Conservation (phyloP, 2,888 invertebrate species). For the Endotricha flammealis region DNA sequence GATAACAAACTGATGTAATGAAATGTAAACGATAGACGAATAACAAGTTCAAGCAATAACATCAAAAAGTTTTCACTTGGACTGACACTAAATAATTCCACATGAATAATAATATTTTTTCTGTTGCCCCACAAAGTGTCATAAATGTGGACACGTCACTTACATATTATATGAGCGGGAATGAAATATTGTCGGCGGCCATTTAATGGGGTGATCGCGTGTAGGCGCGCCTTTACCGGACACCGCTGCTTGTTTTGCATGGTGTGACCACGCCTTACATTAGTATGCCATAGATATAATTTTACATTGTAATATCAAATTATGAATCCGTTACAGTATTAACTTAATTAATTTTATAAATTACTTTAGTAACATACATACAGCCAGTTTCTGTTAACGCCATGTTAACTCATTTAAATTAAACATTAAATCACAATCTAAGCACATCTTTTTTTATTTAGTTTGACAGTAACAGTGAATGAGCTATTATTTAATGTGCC, state of each 20-base stretch:
- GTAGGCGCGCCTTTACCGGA: slow-evolving; percentile 51
- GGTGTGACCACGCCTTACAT: slow-evolving; percentile 41
- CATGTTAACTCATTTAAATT: too few relatives aligned
- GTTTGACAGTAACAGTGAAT: too few relatives aligned
- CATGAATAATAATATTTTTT: slow-evolving; percentile 41
- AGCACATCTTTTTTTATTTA: too few relatives aligned
- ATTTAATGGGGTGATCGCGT: slow-evolving; percentile 66
- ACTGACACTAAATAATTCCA: slow-evolving; percentile 44
- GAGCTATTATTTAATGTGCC: too few relatives aligned
- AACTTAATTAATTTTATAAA: neutral
- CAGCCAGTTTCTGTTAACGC: too few relatives aligned
- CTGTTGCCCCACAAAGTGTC: slow-evolving; percentile 49
- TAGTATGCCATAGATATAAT: slow-evolving; percentile 25
- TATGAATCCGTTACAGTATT: neutral
- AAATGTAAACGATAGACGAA: too few relatives aligned
- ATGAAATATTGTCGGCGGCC: slow-evolving; percentile 55
- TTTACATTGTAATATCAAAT: neutral
- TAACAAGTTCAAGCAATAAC: neutral
- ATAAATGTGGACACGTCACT: slow-evolving; percentile 61
- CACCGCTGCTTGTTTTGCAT: slow-evolving; percentile 26
- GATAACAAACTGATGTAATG: too few relatives aligned
- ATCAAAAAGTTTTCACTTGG: slow-evolving; percentile 32
- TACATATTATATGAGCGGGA: slow-evolving; percentile 60
- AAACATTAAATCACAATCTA: too few relatives aligned
- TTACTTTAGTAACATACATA: neutral